Base-by-base conservation (phyloP, 1,140 invertebrate species). In the Dinoponera quadriceps region DNA sequence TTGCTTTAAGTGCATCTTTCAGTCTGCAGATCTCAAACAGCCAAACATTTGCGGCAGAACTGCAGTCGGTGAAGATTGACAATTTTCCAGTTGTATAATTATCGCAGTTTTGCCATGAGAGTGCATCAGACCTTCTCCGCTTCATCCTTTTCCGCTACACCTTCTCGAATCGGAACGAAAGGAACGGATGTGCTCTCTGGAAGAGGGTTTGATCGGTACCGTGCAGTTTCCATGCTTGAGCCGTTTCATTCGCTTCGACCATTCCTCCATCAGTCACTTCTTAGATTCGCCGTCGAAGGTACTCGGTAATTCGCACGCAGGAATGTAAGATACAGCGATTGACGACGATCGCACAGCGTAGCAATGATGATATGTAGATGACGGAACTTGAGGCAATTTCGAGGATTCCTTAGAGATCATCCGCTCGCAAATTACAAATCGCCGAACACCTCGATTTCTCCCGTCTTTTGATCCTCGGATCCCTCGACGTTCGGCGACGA, bases 71-170 rank as follows among this genome's bases (percentile, higher is more conserved):
- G 38, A 44, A 44, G 11, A 44, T 44, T 9, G 38, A 44, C 38
- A 44, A 71, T 9, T 84, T 57, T 38, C 16, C 4, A 77, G 7
- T 44, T 44, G 4, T 38, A 33, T 38, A 33, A 48, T 65, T 0
- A n/a, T 33, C 16, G 38, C 13, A 48, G 9, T 16, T 78, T 55
- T 33, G 0, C 54, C 54, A 27, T 44, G 1, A 20, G 51, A 2
- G 2, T 25, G 22, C 14, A 57, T 29, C 3, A 25, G 14, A 49
- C 69, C 77, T 87, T 87, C 85, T 87, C 85, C 85, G 85, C 33
- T 80, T 77, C 48, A 65, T 18, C 62, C 51, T 25, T 22, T 65
- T 59, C 38, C 66, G 54, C 29, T 74, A 33, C 51, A 63, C 62
- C 78, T 65, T 33, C 25, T 71, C 33, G 71, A 69, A 65, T 0